These are phyloP conservation scores for Antigone vipio DNA, from an alignment of 2,113 vertebrate genomes.

Conservation along the genomic window DNA sequence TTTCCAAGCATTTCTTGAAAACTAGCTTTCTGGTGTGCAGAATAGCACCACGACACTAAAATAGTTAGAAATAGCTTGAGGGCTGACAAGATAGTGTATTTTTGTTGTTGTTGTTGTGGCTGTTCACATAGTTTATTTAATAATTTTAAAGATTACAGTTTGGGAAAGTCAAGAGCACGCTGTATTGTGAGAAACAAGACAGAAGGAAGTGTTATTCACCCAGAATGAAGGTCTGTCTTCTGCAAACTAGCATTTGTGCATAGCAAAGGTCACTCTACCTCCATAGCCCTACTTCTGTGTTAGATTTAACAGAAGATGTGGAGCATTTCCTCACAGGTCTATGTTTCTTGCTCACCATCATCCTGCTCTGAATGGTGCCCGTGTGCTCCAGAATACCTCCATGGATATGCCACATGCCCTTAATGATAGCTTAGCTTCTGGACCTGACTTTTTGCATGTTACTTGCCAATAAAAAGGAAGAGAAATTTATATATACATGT, in stretches of 20 bases:
- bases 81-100: not conserved
- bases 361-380: not conserved
- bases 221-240: not conserved
- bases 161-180: not conserved
- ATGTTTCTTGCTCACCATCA: not conserved
- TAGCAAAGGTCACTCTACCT: not conserved
- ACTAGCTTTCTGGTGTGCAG: not conserved
- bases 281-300: not conserved
- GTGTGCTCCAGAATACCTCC: not conserved
- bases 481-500: not conserved
- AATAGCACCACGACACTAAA: not conserved
- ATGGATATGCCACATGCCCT: not conserved
- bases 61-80: not conserved
- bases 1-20: constrained; percentile 18
- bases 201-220: not conserved
- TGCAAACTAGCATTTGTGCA: not conserved
- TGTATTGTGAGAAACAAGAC: not conserved
- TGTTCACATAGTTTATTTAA: not conserved
- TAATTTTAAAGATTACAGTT: not conserved
- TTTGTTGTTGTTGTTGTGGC: not conserved
- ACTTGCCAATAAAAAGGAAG: not conserved
- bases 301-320: not conserved
- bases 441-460: not conserved
- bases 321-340: not conserved
- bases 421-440: not conserved